Conservation (phyloP, 2,113 vertebrate species). For the Mus spicilegus region DNA sequence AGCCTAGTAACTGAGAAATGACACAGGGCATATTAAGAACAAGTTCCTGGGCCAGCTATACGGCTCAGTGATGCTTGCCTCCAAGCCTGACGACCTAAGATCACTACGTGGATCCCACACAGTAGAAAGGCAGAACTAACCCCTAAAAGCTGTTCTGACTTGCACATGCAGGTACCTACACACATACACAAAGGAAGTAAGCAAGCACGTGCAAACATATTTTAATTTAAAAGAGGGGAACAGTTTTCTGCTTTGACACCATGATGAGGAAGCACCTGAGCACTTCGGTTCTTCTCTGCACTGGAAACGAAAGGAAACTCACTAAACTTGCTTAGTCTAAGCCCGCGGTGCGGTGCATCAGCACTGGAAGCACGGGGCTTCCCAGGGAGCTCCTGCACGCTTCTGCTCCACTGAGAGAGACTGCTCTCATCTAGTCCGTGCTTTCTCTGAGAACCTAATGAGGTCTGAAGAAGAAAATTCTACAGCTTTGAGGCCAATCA, state of each 20-base stretch:
- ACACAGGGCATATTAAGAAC: background rate
- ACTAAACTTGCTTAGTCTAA: too few species aligned
- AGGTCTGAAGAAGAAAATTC: background rate
- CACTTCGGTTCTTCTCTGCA: background rate
- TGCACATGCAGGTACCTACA: background rate
- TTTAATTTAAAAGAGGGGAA: background rate
- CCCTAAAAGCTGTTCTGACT: background rate
- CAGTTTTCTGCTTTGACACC: background rate
- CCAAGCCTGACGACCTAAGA: background rate
- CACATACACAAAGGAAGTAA: background rate
- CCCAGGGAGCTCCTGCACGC: background rate
- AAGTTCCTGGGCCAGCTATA: background rate
- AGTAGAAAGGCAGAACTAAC: background rate
- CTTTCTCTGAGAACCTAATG: background rate
- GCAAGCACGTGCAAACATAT: background rate
- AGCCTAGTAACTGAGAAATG: constrained; percentile 13
- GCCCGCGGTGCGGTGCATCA: too few species aligned
- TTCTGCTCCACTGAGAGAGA: background rate
- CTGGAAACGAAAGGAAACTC: background rate
- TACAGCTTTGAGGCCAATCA: background rate
- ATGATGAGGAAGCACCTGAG: background rate
- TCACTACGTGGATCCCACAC: background rate
- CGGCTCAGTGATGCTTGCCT: background rate
- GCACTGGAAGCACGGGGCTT: background rate
- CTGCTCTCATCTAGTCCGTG: background rate